These are phyloP conservation scores for Aegotheles bennettii DNA, from an alignment of 2,113 vertebrate species.

Conservation along the genomic window DNA sequence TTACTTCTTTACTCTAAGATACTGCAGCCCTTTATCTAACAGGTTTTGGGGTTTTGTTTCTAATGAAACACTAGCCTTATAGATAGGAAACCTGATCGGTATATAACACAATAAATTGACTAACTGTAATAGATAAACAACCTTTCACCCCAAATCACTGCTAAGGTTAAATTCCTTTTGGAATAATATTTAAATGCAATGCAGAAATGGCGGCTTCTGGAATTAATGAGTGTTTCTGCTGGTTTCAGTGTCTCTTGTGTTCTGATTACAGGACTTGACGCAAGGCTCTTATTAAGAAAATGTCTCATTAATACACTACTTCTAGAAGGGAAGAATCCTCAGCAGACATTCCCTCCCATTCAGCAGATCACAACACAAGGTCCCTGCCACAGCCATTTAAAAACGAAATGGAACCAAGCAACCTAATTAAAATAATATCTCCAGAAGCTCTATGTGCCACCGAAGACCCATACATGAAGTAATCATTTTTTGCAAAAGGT, in stretches of 20 bases:
- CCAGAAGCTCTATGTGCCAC: slow-evolving; percentile 7
- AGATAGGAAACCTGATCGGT: neutral
- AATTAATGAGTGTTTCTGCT: slow-evolving; percentile 56
- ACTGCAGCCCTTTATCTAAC: neutral
- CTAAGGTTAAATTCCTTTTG: slow-evolving; percentile 36
- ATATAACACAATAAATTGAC: neutral
- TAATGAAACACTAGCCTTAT: neutral
- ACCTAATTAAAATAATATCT: slow-evolving; percentile 58
- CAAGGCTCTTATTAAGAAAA: slow-evolving; percentile 38
- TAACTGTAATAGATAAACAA: neutral
- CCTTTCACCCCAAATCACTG: neutral
- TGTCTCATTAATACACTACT: slow-evolving; percentile 51
- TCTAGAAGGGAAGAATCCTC: slow-evolving; percentile 48
- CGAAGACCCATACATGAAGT: neutral
- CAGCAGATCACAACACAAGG: slow-evolving; percentile 33
- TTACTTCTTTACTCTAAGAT: neutral
- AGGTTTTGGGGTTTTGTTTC: neutral
- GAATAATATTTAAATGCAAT: slow-evolving; percentile 49
- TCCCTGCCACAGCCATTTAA: slow-evolving; percentile 29
- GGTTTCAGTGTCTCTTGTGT: neutral
- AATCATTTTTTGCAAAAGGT: slow-evolving; percentile 33
- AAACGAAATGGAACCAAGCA: slow-evolving; percentile 23
- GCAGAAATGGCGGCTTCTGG: slow-evolving; percentile 41
- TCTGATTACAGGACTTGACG: slow-evolving; percentile 34
- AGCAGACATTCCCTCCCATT: slow-evolving; percentile 1